Conservation (phyloP, 2,113 vertebrate genomes). For the Campylomormyrus tamandua region DNA sequence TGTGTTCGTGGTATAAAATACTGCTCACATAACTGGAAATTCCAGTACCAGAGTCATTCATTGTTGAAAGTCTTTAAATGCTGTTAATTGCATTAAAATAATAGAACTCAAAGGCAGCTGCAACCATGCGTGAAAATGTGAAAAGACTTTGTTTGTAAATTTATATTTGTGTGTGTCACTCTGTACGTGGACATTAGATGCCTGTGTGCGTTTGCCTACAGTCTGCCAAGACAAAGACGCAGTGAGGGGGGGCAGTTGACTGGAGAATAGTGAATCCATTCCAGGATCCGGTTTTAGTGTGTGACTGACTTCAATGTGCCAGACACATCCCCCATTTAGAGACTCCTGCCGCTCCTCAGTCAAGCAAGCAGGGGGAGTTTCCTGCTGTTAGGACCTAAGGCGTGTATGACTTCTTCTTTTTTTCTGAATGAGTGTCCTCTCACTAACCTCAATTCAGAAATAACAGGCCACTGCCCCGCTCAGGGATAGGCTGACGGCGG, state of each 20-base stretch:
- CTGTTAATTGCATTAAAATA: background rate
- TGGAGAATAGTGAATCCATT: background rate
- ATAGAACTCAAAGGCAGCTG: background rate
- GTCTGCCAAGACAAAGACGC: background rate
- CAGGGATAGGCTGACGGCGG: slow-evolving; percentile 1
- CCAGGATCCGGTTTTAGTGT: background rate
- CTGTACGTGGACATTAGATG: background rate
- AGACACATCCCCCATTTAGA: slow-evolving; percentile 61
- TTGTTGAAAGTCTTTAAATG: background rate
- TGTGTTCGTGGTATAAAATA: background rate
- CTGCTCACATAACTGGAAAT: background rate
- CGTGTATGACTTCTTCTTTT: background rate
- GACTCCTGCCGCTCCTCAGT: slow-evolving; percentile 32
- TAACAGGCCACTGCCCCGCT: slow-evolving; percentile 14
- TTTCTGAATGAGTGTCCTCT: slow-evolving; percentile 25
- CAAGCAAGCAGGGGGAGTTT: slow-evolving; percentile 49
- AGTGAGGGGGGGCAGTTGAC: background rate
- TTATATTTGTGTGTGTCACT: background rate
- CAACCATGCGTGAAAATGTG: background rate
- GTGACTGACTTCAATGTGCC: slow-evolving; percentile 30
- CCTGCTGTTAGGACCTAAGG: slow-evolving; percentile 6
- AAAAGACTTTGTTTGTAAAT: background rate
- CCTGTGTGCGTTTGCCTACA: background rate
- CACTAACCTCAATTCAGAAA: slow-evolving; percentile 27
- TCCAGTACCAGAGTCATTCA: background rate